These are phyloP conservation scores for Saccostrea cuccullata DNA, from an alignment of 1,140 invertebrate species.

Conservation along the genomic window DNA sequence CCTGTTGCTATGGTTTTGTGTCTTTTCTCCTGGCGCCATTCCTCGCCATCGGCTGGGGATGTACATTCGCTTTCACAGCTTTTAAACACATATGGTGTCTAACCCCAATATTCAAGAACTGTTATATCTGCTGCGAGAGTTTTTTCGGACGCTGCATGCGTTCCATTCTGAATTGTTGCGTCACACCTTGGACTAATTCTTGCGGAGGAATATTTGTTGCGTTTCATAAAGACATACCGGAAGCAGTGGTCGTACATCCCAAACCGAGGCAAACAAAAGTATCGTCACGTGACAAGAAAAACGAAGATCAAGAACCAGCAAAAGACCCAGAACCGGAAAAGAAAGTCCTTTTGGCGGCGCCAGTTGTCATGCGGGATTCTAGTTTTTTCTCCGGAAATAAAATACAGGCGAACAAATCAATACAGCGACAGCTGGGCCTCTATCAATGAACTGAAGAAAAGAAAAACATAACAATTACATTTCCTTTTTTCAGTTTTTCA, in stretches of 20 bases:
- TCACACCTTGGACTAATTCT: neutral
- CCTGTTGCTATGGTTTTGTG: neutral
- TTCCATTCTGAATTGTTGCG: neutral
- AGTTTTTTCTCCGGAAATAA: neutral
- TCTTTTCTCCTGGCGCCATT: neutral
- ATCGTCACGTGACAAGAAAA: slow-evolving; percentile 6
- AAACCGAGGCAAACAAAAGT: neutral
- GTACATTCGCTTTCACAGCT: neutral
- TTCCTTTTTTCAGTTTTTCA: no score
- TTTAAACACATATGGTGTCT: neutral
- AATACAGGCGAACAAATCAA: neutral
- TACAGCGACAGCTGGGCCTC: neutral
- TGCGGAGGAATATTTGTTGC: slow-evolving; percentile 1
- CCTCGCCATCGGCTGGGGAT: neutral
- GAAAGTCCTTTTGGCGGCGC: neutral
- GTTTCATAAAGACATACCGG: neutral
- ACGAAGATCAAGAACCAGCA: neutral
- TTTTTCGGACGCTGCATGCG: neutral
- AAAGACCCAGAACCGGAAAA: neutral
- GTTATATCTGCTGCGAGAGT: neutral
- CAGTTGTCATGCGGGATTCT: neutral
- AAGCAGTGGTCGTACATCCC: neutral
- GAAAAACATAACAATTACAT: neutral
- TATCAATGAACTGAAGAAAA: neutral
- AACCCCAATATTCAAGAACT: neutral